These are phyloP conservation scores for Phyllotis vaccarum DNA, from an alignment of 2,797 vertebrate species.

Conservation along the genomic window DNA sequence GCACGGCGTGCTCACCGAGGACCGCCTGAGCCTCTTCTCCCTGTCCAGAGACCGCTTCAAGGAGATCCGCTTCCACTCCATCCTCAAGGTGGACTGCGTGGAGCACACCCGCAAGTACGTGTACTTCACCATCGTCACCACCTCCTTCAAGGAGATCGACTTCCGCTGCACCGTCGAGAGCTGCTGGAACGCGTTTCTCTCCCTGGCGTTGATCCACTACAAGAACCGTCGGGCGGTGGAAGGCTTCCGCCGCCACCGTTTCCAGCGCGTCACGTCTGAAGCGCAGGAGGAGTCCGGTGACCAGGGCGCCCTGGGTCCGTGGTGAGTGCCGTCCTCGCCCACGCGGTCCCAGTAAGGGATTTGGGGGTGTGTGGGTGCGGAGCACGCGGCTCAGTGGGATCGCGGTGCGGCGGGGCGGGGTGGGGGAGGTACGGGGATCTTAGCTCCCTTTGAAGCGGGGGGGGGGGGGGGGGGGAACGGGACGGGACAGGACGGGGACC, in stretches of 20 bases:
- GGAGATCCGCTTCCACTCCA: slow-evolving; percentile 95
- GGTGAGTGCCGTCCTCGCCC: not conserved
- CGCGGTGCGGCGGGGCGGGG: not conserved
- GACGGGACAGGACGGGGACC: not conserved
- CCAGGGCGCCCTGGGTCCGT: slow-evolving; percentile 89
- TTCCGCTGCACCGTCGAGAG: slow-evolving; percentile 95
- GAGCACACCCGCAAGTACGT: slow-evolving; percentile 97
- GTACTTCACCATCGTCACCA: slow-evolving; percentile 99
- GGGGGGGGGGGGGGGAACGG: too few relatives aligned
- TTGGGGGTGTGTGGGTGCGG: not conserved
- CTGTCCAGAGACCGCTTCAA: slow-evolving; percentile 92
- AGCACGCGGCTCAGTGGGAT: not conserved
- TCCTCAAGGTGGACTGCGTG: slow-evolving; percentile 98
- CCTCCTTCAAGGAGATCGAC: slow-evolving; percentile 97
- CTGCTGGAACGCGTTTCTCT: slow-evolving; percentile 97
- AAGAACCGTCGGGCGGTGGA: slow-evolving; percentile 97
- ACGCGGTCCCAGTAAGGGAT: not conserved
- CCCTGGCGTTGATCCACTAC: slow-evolving; percentile 97
- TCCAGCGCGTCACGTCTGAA: slow-evolving; percentile 86
- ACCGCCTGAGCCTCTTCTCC: slow-evolving; percentile 95
- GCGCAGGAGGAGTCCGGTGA: slow-evolving; percentile 88
- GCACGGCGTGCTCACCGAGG: slow-evolving; percentile 95
- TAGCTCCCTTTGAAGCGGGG: not conserved
- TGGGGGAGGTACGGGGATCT: not conserved
- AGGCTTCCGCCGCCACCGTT: slow-evolving; percentile 94